These are phyloP conservation scores for Mormyrus hasselquistii DNA, from an alignment of 2,797 vertebrate species.

Conservation along the genomic window DNA sequence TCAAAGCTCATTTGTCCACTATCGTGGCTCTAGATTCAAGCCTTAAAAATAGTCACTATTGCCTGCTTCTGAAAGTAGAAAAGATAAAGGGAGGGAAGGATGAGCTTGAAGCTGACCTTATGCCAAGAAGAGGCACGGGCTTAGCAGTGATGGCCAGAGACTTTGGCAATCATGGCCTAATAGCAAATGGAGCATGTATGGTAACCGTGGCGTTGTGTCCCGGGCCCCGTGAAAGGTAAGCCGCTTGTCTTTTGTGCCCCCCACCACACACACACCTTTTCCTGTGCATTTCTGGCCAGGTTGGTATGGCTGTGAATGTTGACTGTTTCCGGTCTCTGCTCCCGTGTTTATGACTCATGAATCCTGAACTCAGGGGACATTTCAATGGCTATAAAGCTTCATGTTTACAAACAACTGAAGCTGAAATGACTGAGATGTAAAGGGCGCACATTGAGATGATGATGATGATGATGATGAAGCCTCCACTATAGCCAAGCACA, in stretches of 20 bases:
- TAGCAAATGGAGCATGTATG: neutral
- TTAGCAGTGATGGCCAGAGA: neutral
- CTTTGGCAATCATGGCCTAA: neutral
- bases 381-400: neutral
- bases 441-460: neutral
- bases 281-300: neutral
- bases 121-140: neutral
- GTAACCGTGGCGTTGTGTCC: neutral
- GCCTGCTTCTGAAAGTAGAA: neutral
- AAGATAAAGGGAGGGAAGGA: neutral
- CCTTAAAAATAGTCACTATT: neutral
- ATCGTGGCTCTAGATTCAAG: neutral
- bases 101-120: neutral
- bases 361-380: neutral
- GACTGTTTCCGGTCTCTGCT: neutral
- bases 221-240: neutral
- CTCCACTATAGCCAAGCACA: neutral
- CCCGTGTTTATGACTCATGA: neutral
- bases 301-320: neutral
- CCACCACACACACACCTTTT: neutral
- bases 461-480: neutral
- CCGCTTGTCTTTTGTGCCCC: neutral
- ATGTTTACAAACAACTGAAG: neutral
- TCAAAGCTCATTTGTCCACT: neutral
- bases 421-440: neutral